These are phyloP conservation scores for Prochilodus magdalenae DNA, from an alignment of 2,113 vertebrate genomes.

Conservation along the genomic window DNA sequence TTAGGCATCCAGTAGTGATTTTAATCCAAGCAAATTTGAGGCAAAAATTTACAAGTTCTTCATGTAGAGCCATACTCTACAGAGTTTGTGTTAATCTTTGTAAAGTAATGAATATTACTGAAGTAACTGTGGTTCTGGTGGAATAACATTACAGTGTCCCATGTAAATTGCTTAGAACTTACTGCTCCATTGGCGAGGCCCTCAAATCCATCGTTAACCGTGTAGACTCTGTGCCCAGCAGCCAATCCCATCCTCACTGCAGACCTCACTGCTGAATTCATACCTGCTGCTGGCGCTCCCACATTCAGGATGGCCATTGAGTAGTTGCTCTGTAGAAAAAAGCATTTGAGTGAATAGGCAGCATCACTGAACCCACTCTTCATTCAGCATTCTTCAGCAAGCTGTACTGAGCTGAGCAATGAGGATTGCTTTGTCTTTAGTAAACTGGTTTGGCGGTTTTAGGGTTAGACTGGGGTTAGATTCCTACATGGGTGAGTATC, in stretches of 20 bases:
- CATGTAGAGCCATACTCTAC: neutral
- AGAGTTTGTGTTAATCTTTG: neutral
- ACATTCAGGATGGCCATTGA: conserved; percentile 91
- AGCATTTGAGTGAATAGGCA: neutral
- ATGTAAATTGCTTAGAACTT: conserved; percentile 7
- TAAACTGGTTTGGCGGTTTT: neutral
- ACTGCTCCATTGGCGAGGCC: conserved; percentile 88
- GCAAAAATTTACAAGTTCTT: neutral
- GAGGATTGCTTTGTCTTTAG: neutral
- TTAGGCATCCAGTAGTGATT: neutral
- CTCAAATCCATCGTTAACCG: conserved; percentile 87
- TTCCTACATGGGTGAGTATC: neutral
- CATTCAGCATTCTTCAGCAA: neutral
- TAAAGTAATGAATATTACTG: neutral
- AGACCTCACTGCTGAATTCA: conserved; percentile 90
- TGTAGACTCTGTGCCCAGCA: conserved; percentile 86
- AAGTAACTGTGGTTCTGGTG: neutral
- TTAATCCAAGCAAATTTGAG: neutral
- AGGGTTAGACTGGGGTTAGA: neutral
- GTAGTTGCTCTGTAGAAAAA: conserved; percentile 75
- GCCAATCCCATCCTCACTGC: conserved; percentile 84
- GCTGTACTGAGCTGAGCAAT: neutral
- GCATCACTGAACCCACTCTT: neutral
- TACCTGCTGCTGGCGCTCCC: conserved; percentile 90
- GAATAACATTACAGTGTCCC: too few species aligned